Conservation (phyloP, 2,113 vertebrate species). For the Mystacornis crossleyi region DNA sequence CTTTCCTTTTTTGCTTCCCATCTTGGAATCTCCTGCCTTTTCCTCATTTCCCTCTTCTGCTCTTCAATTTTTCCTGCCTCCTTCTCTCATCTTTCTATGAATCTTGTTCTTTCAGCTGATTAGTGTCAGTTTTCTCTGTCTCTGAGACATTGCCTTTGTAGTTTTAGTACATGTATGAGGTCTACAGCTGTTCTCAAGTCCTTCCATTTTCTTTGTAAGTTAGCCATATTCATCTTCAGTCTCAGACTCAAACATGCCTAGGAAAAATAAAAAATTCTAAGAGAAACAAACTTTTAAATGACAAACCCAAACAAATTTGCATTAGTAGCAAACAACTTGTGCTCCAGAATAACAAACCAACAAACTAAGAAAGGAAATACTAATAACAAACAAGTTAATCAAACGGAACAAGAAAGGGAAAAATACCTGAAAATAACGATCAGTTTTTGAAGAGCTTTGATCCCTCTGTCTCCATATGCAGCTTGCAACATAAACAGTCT, state of each 20-base stretch:
- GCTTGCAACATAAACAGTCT: not conserved
- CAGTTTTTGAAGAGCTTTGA: conserved; percentile 15
- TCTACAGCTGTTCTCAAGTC: not conserved
- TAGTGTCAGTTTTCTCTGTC: not conserved
- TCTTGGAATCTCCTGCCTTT: not conserved
- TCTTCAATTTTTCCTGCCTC: not conserved
- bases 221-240: not conserved
- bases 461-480: not conserved
- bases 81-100: not conserved
- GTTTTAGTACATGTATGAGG: not conserved
- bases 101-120: not conserved
- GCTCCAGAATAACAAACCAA: not conserved
- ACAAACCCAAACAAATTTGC: not conserved
- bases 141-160: not conserved
- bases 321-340: not conserved
- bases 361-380: not conserved
- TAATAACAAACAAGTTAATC: not conserved
- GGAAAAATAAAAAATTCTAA: not conserved
- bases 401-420: not conserved
- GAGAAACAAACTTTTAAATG: not conserved
- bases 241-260: not conserved
- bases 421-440: not conserved
- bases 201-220: not conserved
- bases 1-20: not conserved
- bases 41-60: not conserved